phyloP scores from a whole-genome alignment of 1,140 invertebrate genomes.

The Stegodyphus mimosarum region DNA sequence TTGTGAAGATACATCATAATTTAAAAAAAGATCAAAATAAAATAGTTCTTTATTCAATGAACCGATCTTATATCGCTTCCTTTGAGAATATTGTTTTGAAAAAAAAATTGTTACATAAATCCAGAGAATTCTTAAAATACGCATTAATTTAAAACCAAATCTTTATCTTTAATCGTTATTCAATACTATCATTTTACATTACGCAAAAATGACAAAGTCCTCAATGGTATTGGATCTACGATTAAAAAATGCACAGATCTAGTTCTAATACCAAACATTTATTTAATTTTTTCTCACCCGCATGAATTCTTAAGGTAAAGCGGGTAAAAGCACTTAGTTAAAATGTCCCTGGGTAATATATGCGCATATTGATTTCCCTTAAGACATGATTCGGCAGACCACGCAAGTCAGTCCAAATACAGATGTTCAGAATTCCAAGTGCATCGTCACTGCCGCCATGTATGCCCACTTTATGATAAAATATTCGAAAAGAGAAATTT shows the following conservation, averaged over 20 bases:
- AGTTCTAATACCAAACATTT: background rate
- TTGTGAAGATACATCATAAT: too few relatives aligned
- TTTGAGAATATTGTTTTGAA: too few relatives aligned
- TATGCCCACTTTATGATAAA: background rate
- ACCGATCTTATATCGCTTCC: too few relatives aligned
- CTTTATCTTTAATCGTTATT: slow-evolving; percentile 52
- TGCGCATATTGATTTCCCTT: slow-evolving; percentile 53
- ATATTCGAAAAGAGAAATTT: too few relatives aligned
- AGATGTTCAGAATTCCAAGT: background rate
- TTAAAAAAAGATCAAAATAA: too few relatives aligned
- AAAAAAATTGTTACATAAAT: too few relatives aligned
- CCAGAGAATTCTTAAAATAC: slow-evolving; percentile 26
- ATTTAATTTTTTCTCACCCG: slow-evolving; percentile 4
- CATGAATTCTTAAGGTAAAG: too few relatives aligned
- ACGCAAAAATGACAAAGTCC: slow-evolving; percentile 39
- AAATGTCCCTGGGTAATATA: slow-evolving; percentile 53
- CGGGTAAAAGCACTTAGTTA: slow-evolving; percentile 48
- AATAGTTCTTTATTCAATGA: too few relatives aligned
- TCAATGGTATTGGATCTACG: background rate
- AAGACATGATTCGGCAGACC: slow-evolving; percentile 26
- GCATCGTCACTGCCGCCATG: background rate
- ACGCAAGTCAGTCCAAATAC: slow-evolving; percentile 14
- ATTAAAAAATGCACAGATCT: slow-evolving; percentile 34
- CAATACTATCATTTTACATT: slow-evolving; percentile 54
- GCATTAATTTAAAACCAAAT: slow-evolving; percentile 18